Evolutionary conservation across 35 echinoderm and acorn worm genomes (phyloP), one percentile per base, ranked within the genome.

Genomic region (Anneissia japonica): DNA sequence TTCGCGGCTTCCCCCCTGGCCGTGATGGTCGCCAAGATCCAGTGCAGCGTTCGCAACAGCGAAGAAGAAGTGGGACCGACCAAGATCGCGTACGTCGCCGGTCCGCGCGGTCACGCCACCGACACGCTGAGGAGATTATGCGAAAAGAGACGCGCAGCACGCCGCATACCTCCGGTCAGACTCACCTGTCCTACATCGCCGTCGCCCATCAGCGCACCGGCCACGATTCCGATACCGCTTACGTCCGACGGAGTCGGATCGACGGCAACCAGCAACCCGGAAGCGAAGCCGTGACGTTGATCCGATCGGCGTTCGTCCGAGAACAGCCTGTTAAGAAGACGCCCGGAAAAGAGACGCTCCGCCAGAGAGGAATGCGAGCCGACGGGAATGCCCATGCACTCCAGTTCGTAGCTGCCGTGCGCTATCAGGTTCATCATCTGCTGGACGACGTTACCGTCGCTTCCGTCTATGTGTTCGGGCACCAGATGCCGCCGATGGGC

Each of bases 381-480:
- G 1, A 39, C 36, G 1, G 51, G 51, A 35, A 81, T 39, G 40
- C 79, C 79, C 40, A 81, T 39, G 31, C 79, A 81, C 40, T 81
- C 79, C 31, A 81, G 9, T 41, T 36, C 36, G 31, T 81, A 81
- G 9, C 34, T 39, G 16, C 79, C 79, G 31, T 4, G 19, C 1
- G 79, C 34, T 23, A 81, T 23, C n/a, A 81, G 40, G 7, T 81
- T 38, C 32, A 81, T 30, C 79, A 81, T 81, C 36, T 81, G 79
- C 40, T 81, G 79, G 0, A 81, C 79, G 5, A 41, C 79, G 21
- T 81, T 81, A 41, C 40, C 79, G 32, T 29, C 36, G n/a, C 31
- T 81, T 37, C 32, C 79, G 31, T 81, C 79, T 4, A 81, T 81
- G 40, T 81, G 79, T 39, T 37, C 36, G 17, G 79, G 79, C 16